A percentile compares a stretch with the other conserved stretches of the same genome.
Evolutionary conservation across 2,797 vertebrate genomes (phyloP).

Genomic region (Alosa sapidissima): DNA sequence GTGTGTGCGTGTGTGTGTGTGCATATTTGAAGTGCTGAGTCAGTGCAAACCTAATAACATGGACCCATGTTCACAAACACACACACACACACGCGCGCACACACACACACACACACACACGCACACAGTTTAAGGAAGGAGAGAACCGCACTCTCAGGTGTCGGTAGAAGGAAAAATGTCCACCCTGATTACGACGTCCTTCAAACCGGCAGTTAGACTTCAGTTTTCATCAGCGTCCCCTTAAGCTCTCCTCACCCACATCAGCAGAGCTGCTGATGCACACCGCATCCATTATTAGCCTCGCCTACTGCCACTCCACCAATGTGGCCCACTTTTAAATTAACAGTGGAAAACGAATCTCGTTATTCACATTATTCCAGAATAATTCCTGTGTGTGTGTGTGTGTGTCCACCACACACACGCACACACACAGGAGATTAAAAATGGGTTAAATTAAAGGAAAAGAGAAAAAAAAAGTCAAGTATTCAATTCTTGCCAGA

Average conservation of each 20-base stretch:
- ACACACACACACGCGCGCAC: neutral
- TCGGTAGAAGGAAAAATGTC: conserved; percentile 52
- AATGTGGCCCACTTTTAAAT: neutral
- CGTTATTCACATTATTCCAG: neutral
- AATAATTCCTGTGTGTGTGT: neutral
- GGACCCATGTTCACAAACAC: conserved; percentile 44
- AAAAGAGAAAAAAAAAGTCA: neutral
- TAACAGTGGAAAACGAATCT: neutral
- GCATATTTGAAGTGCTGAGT: conserved; percentile 24
- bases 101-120: conserved; percentile 43
- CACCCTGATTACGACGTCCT: conserved; percentile 49
- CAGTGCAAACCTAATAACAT: conserved; percentile 38
- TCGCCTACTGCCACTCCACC: conserved; percentile 23
- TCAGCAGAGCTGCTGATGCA: conserved; percentile 42
- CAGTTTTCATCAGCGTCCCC: neutral
- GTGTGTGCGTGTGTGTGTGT: neutral
- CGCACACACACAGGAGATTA: neutral
- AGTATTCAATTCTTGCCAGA: neutral
- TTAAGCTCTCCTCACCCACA: neutral
- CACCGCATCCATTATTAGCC: conserved; percentile 48
- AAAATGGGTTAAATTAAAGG: neutral
- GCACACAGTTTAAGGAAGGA: conserved; percentile 20
- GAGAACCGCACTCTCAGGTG: conserved; percentile 33
- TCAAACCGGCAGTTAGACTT: neutral
- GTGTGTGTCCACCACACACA: too few species aligned